Percentiles rank a stretch among this genome's conserved stretches.
Evolutionary conservation across 2,113 vertebrate species (phyloP).

Genomic region (Pipra filicauda): DNA sequence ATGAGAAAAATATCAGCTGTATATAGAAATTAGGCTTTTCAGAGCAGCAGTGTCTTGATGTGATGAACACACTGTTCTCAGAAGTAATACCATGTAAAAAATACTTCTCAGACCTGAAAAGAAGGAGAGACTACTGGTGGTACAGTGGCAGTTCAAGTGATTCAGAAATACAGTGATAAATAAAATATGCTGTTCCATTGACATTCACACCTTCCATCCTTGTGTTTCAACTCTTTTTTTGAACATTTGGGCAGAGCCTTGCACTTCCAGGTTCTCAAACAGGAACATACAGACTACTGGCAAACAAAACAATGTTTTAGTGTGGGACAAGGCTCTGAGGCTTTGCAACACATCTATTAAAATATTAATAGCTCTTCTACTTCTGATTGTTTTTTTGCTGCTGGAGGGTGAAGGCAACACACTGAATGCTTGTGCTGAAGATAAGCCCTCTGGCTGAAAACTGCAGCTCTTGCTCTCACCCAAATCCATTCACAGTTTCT

Average conservation of each 20-base stretch:
- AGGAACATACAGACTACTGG: neutral
- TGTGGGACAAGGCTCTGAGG: neutral
- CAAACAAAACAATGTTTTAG: neutral
- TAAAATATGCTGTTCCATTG: neutral
- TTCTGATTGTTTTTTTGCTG: neutral
- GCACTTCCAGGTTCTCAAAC: neutral
- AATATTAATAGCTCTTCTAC: neutral
- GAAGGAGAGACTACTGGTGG: neutral
- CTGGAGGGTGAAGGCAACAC: neutral
- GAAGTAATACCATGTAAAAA: neutral
- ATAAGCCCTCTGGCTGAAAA: neutral
- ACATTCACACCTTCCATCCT: neutral
- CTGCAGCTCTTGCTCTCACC: neutral
- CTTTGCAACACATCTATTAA: neutral
- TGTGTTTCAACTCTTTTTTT: neutral
- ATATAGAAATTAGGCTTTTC: neutral
- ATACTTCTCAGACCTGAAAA: neutral
- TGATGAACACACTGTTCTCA: neutral
- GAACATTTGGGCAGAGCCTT: neutral
- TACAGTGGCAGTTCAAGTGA: neutral
- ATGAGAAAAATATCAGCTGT: neutral
- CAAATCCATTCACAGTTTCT: neutral
- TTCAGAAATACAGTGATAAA: neutral
- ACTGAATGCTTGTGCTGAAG: neutral
- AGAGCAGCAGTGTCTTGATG: neutral